Evolutionary conservation across 2,113 vertebrate species (phyloP).

Genomic region (Marmota flaviventris): DNA sequence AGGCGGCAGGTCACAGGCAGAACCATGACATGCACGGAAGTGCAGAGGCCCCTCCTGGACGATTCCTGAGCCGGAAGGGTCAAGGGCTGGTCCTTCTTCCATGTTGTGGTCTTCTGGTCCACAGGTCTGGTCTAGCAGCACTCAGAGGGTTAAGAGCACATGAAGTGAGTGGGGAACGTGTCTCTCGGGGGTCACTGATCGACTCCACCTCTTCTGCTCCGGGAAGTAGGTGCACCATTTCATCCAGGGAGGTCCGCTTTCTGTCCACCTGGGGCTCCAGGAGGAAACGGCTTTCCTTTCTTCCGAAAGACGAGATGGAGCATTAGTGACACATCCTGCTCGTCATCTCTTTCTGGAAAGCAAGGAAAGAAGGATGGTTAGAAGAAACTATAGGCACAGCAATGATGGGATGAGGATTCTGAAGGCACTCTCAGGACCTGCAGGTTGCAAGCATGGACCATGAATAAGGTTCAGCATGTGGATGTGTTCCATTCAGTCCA

Average conservation of each 20-base stretch:
- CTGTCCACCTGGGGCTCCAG: conserved; percentile 41
- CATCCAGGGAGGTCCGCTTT: not conserved
- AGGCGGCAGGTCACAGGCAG: conserved; percentile 49
- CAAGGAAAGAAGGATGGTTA: conserved; percentile 73
- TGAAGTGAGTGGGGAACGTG: not conserved
- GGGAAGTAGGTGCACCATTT: conserved; percentile 22
- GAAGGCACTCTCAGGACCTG: not conserved
- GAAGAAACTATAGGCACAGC: conserved; percentile 20
- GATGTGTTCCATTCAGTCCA: not conserved
- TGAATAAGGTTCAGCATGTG: not conserved
- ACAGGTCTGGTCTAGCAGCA: conserved; percentile 81
- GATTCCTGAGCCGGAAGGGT: not conserved
- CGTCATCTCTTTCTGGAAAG: conserved; percentile 93
- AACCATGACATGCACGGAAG: rapidly evolving
- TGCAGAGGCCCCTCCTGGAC: conserved; percentile 27
- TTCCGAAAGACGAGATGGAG: conserved; percentile 51
- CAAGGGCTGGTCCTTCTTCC: not conserved
- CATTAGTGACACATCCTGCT: conserved; percentile 90
- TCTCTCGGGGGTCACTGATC: conserved; percentile 49
- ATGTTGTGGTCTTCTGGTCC: not conserved
- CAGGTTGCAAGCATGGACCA: not conserved
- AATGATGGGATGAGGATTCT: not conserved
- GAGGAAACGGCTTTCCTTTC: conserved; percentile 65
- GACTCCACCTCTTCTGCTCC: conserved; percentile 53
- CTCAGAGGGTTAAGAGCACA: conserved; percentile 79